Evolutionary conservation across 1,140 invertebrate genomes (phyloP).

Genomic region (Drosophila biarmipes): DNA sequence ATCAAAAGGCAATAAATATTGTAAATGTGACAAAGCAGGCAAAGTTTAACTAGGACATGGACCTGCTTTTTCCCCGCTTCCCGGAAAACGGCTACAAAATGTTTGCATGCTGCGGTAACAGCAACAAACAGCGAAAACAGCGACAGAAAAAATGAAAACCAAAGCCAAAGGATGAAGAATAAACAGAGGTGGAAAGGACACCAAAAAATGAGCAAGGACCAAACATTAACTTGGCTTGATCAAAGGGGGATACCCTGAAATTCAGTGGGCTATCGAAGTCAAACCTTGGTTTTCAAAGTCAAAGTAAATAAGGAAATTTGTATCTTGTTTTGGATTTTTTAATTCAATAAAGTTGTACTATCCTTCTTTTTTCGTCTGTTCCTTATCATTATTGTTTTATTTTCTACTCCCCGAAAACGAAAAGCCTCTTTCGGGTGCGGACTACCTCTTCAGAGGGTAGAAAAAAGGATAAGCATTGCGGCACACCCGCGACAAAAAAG

Average conservation of each 20-base stretch:
- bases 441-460: constrained; percentile 8
- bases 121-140: constrained; percentile 48
- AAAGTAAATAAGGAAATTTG: too few relatives aligned
- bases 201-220: constrained; percentile 32
- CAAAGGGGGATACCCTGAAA: constrained; percentile 17
- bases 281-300: not conserved
- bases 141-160: constrained; percentile 35
- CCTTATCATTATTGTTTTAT: too few relatives aligned
- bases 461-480: constrained; percentile 37
- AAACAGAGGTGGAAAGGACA: constrained; percentile 58
- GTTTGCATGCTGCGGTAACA: constrained; percentile 71
- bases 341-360: too few relatives aligned
- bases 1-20: constrained; percentile 82
- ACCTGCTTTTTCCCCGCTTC: not conserved
- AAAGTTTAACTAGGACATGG: constrained; percentile 67
- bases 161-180: constrained; percentile 61
- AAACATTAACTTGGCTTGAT: constrained; percentile 19
- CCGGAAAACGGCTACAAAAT: constrained; percentile 66
- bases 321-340: too few relatives aligned
- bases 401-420: too few relatives aligned
- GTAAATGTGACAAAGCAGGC: constrained; percentile 72
- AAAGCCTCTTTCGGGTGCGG: not conserved
- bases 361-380: too few relatives aligned
- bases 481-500: not conserved
- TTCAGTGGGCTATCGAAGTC: not conserved